Evolutionary conservation across 2,113 vertebrate genomes (phyloP), one percentile per base, ranked within the genome.

Genomic region (Hypomesus transpacificus): DNA sequence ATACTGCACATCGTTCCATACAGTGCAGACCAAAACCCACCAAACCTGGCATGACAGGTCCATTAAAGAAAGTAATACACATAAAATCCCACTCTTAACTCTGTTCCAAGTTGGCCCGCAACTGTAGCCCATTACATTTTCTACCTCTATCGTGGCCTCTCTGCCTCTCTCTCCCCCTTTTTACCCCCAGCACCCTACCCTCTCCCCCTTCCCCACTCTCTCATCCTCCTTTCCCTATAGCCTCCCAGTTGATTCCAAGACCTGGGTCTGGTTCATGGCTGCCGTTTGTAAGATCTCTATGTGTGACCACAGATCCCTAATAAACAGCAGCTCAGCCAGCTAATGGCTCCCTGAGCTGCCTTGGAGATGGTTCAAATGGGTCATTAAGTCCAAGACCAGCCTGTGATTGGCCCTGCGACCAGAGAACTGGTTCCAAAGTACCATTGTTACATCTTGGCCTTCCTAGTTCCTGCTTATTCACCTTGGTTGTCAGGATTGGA

Each of bases 331-430:
- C 8, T 11, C 7, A 82, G 77, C 75, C 56, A 75, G 69, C 74
- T 90, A 89, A 92, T 84, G 82, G 82, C 17, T 69, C 82, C 76
- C 79, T 62, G 60, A 69, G 77, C 75, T 80, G 82, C 84, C 63
- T 75, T 26, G 24, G 24, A 26, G 24, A 26, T 26, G 2, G 2
- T 26, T 26, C 24, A 26, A 26, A 26, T 26, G 24, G 24, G 24
- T 26, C 24, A 26, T 26, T 26, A 26, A 26, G 24, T 26, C 24
- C 24, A 26, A 3, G 78, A 77, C 69, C 80, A 79, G 79, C 74
- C 28, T 84, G 62, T 80, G 85, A 89, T 86, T 85, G 80, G 79
- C 84, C 39, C 5, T 46, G 39, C 85, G 89, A 90, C 88, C 89
- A 87, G 82, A n/a, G n/a, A n/a, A n/a, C 31, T 60, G 46, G 69